Evolutionary conservation across 2,113 vertebrate genomes (phyloP).

Genomic region (Atractosteus spatula): DNA sequence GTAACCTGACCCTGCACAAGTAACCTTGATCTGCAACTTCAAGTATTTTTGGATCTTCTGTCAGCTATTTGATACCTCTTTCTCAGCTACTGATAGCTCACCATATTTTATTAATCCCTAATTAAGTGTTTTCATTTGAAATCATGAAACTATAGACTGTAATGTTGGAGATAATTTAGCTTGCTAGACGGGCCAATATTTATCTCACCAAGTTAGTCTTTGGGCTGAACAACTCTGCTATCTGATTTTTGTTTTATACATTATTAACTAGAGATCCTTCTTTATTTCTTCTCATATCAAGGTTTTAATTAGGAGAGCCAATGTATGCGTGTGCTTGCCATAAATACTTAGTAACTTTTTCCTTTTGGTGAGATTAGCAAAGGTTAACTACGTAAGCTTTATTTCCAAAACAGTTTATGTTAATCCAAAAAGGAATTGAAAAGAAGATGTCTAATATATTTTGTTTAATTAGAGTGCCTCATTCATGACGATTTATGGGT

Average conservation of each 20-base stretch:
- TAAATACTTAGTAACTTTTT: neutral
- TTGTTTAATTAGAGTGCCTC: no score
- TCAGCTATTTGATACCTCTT: slow-evolving; percentile 60
- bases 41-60: slow-evolving; percentile 38
- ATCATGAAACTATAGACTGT: slow-evolving; percentile 56
- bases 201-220: slow-evolving; percentile 47
- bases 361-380: no score
- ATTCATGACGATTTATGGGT: no score
- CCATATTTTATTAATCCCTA: slow-evolving; percentile 76
- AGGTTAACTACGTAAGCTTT: no score
- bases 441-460: no score
- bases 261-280: slow-evolving; percentile 64
- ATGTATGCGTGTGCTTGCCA: neutral
- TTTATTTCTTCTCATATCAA: slow-evolving; percentile 31
- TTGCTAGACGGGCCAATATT: slow-evolving; percentile 46
- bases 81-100: slow-evolving; percentile 58
- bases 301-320: slow-evolving; percentile 20
- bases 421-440: no score
- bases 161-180: slow-evolving; percentile 57
- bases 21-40: slow-evolving; percentile 51
- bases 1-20: slow-evolving; percentile 44
- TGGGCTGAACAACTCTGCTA: slow-evolving; percentile 47
- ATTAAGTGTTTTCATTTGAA: slow-evolving; percentile 71
- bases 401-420: no score
- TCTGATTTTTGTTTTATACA: slow-evolving; percentile 50